Evolutionary conservation across 2,113 vertebrate genomes (phyloP), one percentile per base, ranked within the genome.

Genomic region (Rutilus rutilus): DNA sequence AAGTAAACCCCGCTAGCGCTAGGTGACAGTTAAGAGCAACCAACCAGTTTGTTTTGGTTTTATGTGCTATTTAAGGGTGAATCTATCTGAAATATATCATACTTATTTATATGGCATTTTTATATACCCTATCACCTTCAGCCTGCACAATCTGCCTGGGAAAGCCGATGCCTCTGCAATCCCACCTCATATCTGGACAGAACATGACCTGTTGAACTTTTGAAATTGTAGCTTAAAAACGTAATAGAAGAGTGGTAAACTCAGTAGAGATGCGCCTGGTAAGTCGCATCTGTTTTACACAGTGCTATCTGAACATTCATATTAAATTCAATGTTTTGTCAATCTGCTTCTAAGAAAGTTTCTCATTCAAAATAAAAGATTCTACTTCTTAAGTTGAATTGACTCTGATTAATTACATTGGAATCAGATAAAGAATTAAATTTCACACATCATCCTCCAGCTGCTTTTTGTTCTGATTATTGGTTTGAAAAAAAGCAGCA

Each of bases 361-460:
- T 71, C 25, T 15, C 12, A 11, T 74, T 25, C 71, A 74, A 74
- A 74, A 11, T 25, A 45, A 42, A 47, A 3, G 12, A 47, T 74
- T 47, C 2, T 25, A 4, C 23, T 47, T 15, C 39, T 47, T 75
- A 75, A 45, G 14, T 75, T 47, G 27, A 47, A 74, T 25, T 14
- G 42, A 47, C 23, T 47, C 71, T 27, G 23, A 47, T 75, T 47
- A 75, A 47, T 25, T 47, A 47, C 14, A 75, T 7, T 75, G 42
- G n/a, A 75, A 47, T 47, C 42, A 75, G 42, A 75, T 74, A 74
- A 74, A 74, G 45, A 74, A 47, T 47, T 17, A 15, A 8, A 27
- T 75, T 75, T 25, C 71, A 75, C 71, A 71, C 71, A 27, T 75
- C 42, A 47, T 75, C n/a, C 12, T 75, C 71, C 42, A 47, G 39